Percentiles rank a stretch among this genome's conserved stretches.
These are phyloP conservation scores for Cryptotis parvus DNA, from an alignment of 2,113 vertebrate species.

Conservation along the genomic window DNA sequence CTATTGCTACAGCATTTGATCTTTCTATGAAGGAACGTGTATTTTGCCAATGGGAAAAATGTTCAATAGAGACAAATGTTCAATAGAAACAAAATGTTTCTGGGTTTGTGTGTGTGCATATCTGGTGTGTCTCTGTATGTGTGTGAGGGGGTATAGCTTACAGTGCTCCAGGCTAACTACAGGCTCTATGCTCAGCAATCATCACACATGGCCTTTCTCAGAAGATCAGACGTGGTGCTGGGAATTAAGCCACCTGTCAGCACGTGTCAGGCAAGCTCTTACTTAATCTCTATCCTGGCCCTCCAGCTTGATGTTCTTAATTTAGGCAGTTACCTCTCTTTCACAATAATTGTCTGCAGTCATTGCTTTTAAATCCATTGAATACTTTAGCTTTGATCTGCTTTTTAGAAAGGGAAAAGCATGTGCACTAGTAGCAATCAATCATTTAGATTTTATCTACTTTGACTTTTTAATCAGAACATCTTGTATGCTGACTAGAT, in stretches of 20 bases:
- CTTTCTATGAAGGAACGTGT: neutral
- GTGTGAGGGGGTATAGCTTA: too few species aligned
- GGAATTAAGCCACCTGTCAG: too few species aligned
- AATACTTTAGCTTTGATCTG: neutral
- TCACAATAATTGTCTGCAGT: neutral
- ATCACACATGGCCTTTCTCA: too few species aligned
- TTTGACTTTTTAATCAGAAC: neutral
- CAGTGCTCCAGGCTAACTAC: too few species aligned
- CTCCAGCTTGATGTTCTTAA: neutral
- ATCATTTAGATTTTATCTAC: neutral
- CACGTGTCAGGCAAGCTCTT: too few species aligned
- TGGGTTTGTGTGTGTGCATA: neutral
- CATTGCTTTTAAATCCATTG: neutral
- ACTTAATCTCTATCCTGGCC: too few species aligned
- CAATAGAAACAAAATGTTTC: neutral
- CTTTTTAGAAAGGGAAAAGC: neutral
- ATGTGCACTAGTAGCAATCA: neutral
- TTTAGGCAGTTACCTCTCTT: neutral
- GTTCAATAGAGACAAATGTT: neutral
- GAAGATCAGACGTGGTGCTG: too few species aligned
- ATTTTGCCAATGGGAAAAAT: neutral
- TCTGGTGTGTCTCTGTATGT: too few species aligned
- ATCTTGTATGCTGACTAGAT: neutral
- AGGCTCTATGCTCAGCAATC: too few species aligned
- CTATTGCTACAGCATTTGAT: neutral